Evolutionary conservation across 2,113 vertebrate genomes (phyloP).

Genomic region (Athene noctua): DNA sequence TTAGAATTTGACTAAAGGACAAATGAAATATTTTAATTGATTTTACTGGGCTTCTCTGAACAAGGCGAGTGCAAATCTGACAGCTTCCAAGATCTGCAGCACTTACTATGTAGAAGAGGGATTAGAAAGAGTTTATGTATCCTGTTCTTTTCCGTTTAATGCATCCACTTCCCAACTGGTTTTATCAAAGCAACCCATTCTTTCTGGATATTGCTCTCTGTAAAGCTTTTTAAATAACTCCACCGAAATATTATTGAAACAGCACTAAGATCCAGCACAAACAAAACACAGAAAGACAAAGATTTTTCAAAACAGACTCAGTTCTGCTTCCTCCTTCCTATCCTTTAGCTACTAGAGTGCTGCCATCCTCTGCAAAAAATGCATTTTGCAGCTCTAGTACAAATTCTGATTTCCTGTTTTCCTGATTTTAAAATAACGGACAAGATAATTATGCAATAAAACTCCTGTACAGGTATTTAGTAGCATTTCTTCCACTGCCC

Average conservation of each 20-base stretch:
- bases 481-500: not conserved
- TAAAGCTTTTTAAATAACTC: not conserved
- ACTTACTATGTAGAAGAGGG: not conserved
- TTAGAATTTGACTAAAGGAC: not conserved
- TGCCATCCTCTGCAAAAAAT: not conserved
- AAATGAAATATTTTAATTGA: not conserved
- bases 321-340: not conserved
- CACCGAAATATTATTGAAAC: not conserved
- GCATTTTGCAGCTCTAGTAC: not conserved
- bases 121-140: not conserved
- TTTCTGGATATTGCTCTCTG: not conserved
- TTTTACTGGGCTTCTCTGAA: not conserved
- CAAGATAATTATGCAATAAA: not conserved
- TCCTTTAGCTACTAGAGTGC: not conserved
- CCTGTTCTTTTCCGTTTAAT: not conserved
- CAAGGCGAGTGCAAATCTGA: not conserved
- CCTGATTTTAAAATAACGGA: not conserved
- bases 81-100: not conserved
- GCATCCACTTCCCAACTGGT: not conserved
- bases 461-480: not conserved
- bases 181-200: not conserved
- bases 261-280: not conserved
- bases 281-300: not conserved
- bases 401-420: not conserved
- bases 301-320: not conserved